Conservation (phyloP, 1,140 invertebrate species). For the Dendroctonus ponderosae region DNA sequence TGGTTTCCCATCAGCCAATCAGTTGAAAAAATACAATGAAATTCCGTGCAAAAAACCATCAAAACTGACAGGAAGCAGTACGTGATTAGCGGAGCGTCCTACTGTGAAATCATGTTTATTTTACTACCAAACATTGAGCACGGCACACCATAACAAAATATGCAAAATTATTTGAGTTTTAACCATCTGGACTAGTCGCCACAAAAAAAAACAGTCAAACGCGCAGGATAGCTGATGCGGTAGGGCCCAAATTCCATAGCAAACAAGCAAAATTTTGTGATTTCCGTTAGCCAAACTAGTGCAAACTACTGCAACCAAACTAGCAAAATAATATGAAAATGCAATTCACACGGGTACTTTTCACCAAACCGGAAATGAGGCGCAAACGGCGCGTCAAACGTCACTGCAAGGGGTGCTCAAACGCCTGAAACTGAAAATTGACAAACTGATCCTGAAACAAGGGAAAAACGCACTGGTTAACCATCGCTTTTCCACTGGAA, state of each 20-base stretch:
- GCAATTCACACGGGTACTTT: not conserved
- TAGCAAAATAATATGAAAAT: not conserved
- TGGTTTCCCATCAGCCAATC: no score
- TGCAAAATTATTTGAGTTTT: conserved; percentile 13
- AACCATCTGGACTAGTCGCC: not conserved
- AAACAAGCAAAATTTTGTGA: not conserved
- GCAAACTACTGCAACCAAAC: not conserved
- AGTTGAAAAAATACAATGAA: no score
- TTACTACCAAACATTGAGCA: conserved; percentile 1
- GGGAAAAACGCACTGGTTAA: conserved; percentile 33
- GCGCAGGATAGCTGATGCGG: not conserved
- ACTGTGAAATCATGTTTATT: conserved; percentile 24
- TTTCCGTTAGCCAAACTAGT: not conserved
- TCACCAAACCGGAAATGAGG: not conserved
- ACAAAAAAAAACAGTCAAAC: not conserved
- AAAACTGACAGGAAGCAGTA: conserved; percentile 15
- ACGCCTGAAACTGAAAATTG: not conserved
- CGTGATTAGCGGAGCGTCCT: conserved; percentile 21
- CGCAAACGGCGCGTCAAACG: not conserved
- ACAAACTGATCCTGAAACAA: conserved; percentile 23
- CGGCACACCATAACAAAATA: conserved; percentile 15
- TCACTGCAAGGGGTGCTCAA: not conserved
- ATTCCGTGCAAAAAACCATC: not conserved
- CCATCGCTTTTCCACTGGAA: conserved; percentile 39
- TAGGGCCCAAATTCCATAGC: no score